phyloP scores from a whole-genome alignment of 2,888 invertebrate genomes.

The Colletes collaris region DNA sequence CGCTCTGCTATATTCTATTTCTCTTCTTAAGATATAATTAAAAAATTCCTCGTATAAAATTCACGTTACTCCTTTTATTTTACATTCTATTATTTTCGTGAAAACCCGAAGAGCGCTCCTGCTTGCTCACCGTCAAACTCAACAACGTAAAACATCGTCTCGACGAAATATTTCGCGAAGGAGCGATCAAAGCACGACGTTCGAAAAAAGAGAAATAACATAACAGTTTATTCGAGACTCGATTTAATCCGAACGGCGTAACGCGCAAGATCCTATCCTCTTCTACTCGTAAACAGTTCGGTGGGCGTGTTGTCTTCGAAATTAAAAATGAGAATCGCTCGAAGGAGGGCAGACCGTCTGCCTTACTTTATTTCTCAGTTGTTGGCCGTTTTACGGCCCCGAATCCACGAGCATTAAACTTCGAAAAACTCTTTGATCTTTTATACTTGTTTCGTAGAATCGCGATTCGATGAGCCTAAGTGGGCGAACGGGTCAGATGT shows the following conservation, averaged over 20 bases:
- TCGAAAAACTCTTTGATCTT: conserved; percentile 63
- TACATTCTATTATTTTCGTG: too few relatives aligned
- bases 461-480: conserved; percentile 60
- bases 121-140: too few relatives aligned
- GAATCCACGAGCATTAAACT: conserved; percentile 57
- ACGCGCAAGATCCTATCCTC: conserved; percentile 21
- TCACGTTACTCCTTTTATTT: too few relatives aligned
- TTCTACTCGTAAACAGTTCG: conserved; percentile 42
- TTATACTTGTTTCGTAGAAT: conserved; percentile 67
- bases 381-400: conserved; percentile 59
- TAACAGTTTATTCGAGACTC: conserved; percentile 20
- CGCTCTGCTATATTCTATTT: not conserved
- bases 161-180: not conserved
- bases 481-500: conserved; percentile 66
- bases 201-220: not conserved
- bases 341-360: conserved; percentile 30
- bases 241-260: conserved; percentile 13
- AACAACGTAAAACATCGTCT: not conserved
- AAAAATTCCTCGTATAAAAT: too few relatives aligned
- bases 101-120: too few relatives aligned
- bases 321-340: conserved; percentile 51
- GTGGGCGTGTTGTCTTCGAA: conserved; percentile 64
- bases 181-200: not conserved
- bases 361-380: conserved; percentile 61
- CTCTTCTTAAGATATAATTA: too few relatives aligned